A percentile compares a stretch with the other conserved stretches of the same genome.
Evolutionary conservation across 2,797 vertebrate genomes (phyloP).

Genomic region (Melanotaenia trifasciata): DNA sequence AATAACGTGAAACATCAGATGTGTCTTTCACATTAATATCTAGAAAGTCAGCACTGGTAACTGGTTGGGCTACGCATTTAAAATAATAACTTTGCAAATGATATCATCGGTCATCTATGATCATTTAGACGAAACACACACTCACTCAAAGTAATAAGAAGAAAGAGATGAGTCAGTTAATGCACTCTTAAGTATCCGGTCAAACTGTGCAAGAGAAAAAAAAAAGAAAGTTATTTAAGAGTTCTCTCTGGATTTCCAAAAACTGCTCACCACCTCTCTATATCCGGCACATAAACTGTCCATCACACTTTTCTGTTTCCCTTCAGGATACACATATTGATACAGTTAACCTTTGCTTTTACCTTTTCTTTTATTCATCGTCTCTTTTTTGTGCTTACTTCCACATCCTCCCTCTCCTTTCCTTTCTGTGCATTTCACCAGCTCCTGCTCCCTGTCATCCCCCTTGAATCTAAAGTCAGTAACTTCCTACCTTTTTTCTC

Average conservation of each 20-base stretch:
- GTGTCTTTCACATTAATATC: not conserved
- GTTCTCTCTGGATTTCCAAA: slow-evolving; percentile 20
- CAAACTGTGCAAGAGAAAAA: not conserved
- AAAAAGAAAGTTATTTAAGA: not conserved
- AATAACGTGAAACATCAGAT: not conserved
- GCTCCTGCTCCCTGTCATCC: slow-evolving; percentile 36
- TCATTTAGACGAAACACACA: not conserved
- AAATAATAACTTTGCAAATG: not conserved
- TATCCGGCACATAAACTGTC: slow-evolving; percentile 42
- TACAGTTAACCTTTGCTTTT: slow-evolving; percentile 45
- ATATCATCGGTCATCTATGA: not conserved
- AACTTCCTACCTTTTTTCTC: slow-evolving; percentile 23
- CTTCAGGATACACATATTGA: slow-evolving; percentile 36
- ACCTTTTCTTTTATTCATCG: slow-evolving; percentile 52
- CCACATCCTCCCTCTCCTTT: slow-evolving; percentile 30
- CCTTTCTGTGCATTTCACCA: slow-evolving; percentile 28
- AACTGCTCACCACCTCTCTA: slow-evolving; percentile 36
- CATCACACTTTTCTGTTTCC: slow-evolving; percentile 49
- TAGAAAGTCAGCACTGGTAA: not conserved
- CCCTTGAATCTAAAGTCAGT: slow-evolving; percentile 38
- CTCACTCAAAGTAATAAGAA: not conserved
- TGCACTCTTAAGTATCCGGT: not conserved
- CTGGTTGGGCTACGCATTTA: not conserved
- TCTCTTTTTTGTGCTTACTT: slow-evolving; percentile 30
- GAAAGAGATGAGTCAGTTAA: not conserved